These are phyloP conservation scores for Eupristina koningsbergeri DNA, from an alignment of 1,140 invertebrate species.

Conservation along the genomic window DNA sequence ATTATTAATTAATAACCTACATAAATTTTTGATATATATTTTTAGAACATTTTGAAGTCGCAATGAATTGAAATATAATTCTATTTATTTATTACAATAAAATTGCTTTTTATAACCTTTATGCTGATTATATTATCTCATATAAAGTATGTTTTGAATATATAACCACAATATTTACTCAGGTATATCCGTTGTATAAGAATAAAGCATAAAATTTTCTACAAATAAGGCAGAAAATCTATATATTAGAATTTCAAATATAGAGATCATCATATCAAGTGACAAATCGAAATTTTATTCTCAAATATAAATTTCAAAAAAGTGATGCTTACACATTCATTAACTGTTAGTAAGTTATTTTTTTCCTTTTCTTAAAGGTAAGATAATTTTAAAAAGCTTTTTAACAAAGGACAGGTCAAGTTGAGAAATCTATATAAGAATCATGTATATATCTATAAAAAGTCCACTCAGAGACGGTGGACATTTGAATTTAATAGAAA, in stretches of 20 bases:
- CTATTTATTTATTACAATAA: no score
- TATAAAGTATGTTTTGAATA: neutral
- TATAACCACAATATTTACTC: neutral
- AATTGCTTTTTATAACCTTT: no score
- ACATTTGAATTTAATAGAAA: no score
- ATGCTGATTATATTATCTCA: neutral
- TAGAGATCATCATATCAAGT: neutral
- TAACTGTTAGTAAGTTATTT: neutral
- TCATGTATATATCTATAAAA: no score
- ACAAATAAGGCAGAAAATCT: neutral
- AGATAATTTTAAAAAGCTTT: no score
- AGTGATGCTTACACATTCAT: neutral
- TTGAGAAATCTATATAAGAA: no score
- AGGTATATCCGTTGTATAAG: neutral
- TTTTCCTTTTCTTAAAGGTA: neutral
- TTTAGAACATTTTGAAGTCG: no score
- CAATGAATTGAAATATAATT: no score
- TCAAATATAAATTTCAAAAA: neutral
- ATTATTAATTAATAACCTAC: no score
- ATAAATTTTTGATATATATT: no score
- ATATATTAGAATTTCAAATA: neutral
- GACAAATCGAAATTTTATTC: neutral
- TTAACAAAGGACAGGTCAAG: no score
- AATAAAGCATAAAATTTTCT: neutral
- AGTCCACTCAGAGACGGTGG: no score